Base-by-base conservation (phyloP, 1,140 invertebrate genomes). In the Nymphalis io region DNA sequence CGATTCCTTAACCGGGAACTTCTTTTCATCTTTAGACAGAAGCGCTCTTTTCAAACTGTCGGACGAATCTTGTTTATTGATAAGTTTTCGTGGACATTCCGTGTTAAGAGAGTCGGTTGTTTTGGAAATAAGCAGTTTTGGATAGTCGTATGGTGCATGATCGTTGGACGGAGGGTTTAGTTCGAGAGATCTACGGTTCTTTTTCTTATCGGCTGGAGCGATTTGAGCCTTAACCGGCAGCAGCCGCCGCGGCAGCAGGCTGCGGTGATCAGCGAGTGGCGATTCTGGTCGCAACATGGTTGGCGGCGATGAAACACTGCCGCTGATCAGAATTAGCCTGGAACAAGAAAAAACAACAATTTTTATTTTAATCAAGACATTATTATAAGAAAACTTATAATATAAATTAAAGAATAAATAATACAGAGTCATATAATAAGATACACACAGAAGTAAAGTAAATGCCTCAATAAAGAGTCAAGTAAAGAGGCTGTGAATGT, bases 251-350 rank as follows among this genome's bases (percentile, higher is more conserved):
- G 89, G 85, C 76, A 91, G 82, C 33, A 91, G 82, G 82, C 85
- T 90, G 82, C 89, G 88, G 73, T 91, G 89, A 75, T 90, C 88
- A 88, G 87, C 85, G 77, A 90, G 85, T 1, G 89, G 88, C 39
- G 88, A 90, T 75, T 91, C 89, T 65, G 89, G 89, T 70, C 89
- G 88, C 80, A 91, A 81, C 89, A 91, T 91, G 71, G 68, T 83
- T 75, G 82, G 76, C 84, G 82, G 80, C 82, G 80, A 71, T 78
- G 69, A 71, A 65, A 51, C 60, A 65, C 74, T 82, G 83, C 87
- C 85, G 82, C 87, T 76, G 73, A 51, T 62, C 72, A 69, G 67
- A 72, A 80, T 65, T 79, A 79, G 71, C 89, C 89, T 91, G 85
- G 0, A 87, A 91, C 83, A 84, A 85, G 58, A n/a, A 3, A 18